Evolutionary conservation across 2,888 invertebrate genomes (phyloP), one percentile per base, ranked within the genome.

Genomic region (Keiferia lycopersicella): DNA sequence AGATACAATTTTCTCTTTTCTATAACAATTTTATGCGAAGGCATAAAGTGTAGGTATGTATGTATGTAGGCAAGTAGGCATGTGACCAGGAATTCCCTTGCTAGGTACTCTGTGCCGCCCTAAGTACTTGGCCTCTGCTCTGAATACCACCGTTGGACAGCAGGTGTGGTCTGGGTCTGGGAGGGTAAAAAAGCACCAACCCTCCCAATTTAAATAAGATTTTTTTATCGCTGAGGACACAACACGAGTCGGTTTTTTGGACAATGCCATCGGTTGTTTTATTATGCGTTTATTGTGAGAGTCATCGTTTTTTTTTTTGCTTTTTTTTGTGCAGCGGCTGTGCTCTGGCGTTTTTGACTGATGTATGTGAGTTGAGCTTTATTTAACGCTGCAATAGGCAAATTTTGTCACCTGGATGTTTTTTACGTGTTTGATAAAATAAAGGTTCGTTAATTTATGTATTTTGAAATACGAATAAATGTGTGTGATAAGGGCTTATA

Each of bases 151-250:
- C 59, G 22, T 22, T 22, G 68, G 64, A 64, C 68, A 76, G 83
- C 84, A 84, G 84, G 83, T 83, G 84, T 68, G 68, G 65, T 66
- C 60, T 7, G 71, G 68, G n/a, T n/a, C n/a, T n/a, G n/a, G n/a
- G 78, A 78, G 78, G 78, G 70, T 67, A 75, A 77, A 78, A 79
- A 45, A 45, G 45, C 18, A 77, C 68, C 74, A 70, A 78, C 80
- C 85, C 85, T 80, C 81, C 73, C 73, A 69, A 83, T 86, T 85
- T 84, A 80, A 84, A 85, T 84, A 85, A 69, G 75, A 77, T 77
- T 77, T 83, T 82, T 81, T 79, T 20, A 53, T 45, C 63, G 65
- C 63, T 20, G 62, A 63, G 64, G 69, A 66, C 69, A 75, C 74
- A 69, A 66, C 69, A 75, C 74, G 76, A 66, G 69, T 71, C 72